Evolutionary conservation across 2,113 vertebrate species (phyloP).

Genomic region (Misgurnus anguillicaudatus): DNA sequence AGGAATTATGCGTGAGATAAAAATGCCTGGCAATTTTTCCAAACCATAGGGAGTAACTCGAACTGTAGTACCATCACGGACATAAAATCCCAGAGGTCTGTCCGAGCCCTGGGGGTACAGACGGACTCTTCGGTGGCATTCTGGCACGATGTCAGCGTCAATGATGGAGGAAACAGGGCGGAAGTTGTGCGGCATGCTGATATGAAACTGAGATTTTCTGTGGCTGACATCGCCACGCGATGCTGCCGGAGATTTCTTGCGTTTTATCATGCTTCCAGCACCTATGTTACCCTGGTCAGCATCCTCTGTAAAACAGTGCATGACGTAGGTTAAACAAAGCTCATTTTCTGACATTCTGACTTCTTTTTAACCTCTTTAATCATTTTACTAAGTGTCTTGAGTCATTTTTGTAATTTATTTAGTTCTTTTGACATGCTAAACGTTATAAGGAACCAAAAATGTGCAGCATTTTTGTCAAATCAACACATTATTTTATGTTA

Average conservation of each 20-base stretch:
- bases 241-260: constrained; percentile 39
- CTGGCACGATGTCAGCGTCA: constrained; percentile 83
- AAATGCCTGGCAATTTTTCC: constrained; percentile 84
- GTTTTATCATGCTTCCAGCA: background rate
- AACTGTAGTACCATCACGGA: constrained; percentile 81
- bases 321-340: background rate
- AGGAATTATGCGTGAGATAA: constrained; percentile 85
- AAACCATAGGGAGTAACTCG: constrained; percentile 82
- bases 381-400: no score
- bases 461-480: no score
- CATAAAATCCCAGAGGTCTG: constrained; percentile 84
- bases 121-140: constrained; percentile 82
- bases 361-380: no score
- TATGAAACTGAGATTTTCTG: constrained; percentile 34
- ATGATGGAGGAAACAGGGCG: constrained; percentile 87
- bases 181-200: constrained; percentile 71
- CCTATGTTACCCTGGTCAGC: constrained; percentile 23
- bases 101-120: constrained; percentile 81
- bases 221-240: background rate
- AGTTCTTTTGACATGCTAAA: no score
- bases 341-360: background rate
- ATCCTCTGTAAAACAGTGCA: constrained; percentile 49
- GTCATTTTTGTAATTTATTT: no score
- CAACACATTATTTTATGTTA: no score
- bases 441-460: no score